phyloP scores from a whole-genome alignment of 2,113 vertebrate species.

The Ciconia boyciana region DNA sequence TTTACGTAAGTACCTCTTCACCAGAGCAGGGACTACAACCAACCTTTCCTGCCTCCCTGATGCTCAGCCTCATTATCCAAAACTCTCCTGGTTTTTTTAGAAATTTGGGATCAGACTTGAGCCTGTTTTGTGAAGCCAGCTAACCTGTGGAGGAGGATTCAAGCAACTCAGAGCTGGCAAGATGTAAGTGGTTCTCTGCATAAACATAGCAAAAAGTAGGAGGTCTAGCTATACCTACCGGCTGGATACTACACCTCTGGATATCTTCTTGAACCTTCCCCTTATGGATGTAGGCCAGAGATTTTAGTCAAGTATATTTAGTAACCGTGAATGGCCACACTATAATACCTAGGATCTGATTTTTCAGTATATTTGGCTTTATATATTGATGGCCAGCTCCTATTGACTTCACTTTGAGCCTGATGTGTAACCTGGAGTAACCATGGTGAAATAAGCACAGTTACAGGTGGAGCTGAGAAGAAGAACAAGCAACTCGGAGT shows the following conservation, averaged over 20 bases:
- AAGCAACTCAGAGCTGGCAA: neutral
- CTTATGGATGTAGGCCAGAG: neutral
- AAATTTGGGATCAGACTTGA: neutral
- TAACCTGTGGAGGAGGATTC: neutral
- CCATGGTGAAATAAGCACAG: neutral
- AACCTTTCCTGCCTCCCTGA: neutral
- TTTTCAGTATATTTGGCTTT: neutral
- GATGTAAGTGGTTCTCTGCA: neutral
- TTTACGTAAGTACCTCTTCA: neutral
- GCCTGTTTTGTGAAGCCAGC: neutral
- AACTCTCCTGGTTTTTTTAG: neutral
- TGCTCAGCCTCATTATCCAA: neutral
- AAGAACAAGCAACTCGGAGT: neutral
- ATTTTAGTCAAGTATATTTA: neutral
- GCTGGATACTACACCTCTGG: neutral
- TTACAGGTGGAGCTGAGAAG: neutral
- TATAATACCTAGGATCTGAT: neutral
- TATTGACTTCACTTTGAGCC: neutral
- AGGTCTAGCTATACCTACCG: neutral
- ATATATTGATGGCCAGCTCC: neutral
- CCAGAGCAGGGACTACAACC: neutral
- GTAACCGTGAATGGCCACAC: neutral
- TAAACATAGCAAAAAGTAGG: neutral
- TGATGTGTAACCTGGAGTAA: neutral
- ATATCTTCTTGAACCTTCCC: neutral